Conservation (phyloP, 1,140 invertebrate species). For the Cydia splendana region DNA sequence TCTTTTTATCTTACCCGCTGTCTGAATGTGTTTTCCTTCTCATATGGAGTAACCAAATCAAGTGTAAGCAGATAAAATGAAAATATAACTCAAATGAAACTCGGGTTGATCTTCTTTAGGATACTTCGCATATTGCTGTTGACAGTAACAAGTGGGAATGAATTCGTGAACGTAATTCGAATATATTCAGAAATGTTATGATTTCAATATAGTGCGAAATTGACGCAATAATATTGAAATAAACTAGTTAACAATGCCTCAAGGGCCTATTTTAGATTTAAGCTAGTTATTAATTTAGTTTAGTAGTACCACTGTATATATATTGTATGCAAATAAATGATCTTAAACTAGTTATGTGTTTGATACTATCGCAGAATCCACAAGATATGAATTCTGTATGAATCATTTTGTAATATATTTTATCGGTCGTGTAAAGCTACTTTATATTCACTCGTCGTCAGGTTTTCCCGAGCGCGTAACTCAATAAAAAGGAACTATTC, state of each 20-base stretch:
- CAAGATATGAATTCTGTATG: not conserved
- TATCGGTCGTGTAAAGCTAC: not conserved
- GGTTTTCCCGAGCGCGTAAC: not conserved
- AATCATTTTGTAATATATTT: not conserved
- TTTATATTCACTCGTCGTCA: not conserved
- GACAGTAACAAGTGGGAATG: not conserved
- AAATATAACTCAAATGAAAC: not conserved
- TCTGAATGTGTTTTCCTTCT: not conserved
- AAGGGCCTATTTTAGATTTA: no score
- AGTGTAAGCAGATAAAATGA: conserved; percentile 17
- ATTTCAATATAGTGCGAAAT: no score
- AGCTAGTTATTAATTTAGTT: no score
- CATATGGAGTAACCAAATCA: conserved; percentile 13
- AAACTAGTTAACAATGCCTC: no score
- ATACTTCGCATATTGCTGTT: not conserved
- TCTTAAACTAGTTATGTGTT: no score
- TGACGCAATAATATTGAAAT: no score
- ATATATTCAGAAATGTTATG: no score
- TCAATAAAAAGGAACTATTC: not conserved
- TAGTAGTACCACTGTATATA: no score
- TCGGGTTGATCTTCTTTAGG: not conserved
- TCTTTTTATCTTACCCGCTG: not conserved
- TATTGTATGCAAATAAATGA: no score
- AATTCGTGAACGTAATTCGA: not conserved
- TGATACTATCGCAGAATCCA: no score